These are phyloP conservation scores for Musca domestica DNA, from an alignment of 1,140 invertebrate genomes.

Conservation along the genomic window DNA sequence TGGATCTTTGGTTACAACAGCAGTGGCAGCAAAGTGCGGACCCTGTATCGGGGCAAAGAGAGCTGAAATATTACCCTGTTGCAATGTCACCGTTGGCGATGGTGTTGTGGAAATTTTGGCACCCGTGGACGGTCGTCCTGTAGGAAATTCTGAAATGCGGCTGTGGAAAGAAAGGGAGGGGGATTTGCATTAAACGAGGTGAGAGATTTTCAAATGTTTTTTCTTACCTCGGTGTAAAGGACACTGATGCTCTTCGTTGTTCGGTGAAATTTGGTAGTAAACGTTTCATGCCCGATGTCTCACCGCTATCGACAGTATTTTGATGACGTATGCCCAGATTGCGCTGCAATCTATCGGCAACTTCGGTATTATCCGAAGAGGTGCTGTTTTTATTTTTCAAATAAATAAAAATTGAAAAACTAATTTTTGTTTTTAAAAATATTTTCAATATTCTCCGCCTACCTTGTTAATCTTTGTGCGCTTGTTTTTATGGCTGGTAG, in stretches of 20 bases:
- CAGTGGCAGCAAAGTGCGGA: constrained; percentile 21
- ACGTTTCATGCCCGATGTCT: constrained; percentile 35
- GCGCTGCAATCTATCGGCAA: constrained; percentile 60
- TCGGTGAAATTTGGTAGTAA: constrained; percentile 40
- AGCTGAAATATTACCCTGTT: constrained; percentile 13
- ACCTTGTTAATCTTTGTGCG: constrained; percentile 39
- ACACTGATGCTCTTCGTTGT: constrained; percentile 54
- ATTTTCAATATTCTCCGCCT: neutral
- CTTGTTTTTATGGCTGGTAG: constrained; percentile 17
- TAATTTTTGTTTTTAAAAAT: too few species aligned
- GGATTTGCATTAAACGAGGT: neutral
- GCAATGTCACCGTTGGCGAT: constrained; percentile 27
- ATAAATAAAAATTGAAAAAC: too few species aligned
- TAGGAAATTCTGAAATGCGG: constrained; percentile 29
- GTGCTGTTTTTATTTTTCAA: constrained; percentile 53
- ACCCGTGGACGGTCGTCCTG: constrained; percentile 23
- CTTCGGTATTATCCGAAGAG: constrained; percentile 69
- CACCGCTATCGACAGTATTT: constrained; percentile 61
- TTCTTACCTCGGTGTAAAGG: constrained; percentile 44
- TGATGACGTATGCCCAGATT: constrained; percentile 62
- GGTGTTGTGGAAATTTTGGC: constrained; percentile 27
- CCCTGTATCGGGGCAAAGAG: constrained; percentile 3
- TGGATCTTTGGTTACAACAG: constrained; percentile 35
- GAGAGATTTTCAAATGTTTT: neutral
- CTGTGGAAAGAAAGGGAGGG: neutral